Evolutionary conservation across 2,797 vertebrate species (phyloP).

Genomic region (Pampus argenteus): DNA sequence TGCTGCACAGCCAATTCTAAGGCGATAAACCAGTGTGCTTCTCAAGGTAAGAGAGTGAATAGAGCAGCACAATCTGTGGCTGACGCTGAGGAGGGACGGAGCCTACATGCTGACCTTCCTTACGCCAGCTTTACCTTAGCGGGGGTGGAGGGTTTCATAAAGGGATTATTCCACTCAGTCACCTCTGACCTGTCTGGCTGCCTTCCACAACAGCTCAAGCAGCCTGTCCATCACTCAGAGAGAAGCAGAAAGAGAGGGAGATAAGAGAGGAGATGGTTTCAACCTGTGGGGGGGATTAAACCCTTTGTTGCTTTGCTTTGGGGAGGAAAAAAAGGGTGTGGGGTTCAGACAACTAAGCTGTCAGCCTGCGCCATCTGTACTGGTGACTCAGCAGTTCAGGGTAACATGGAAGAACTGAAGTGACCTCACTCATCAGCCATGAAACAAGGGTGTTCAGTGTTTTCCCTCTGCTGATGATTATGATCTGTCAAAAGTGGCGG

Average conservation of each 20-base stretch:
- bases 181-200: slow-evolving; percentile 77
- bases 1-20: slow-evolving; percentile 74
- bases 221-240: slow-evolving; percentile 73
- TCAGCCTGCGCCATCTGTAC: slow-evolving; percentile 28
- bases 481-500: slow-evolving; percentile 57
- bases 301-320: slow-evolving; percentile 48
- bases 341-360: slow-evolving; percentile 38
- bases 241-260: slow-evolving; percentile 49
- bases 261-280: slow-evolving; percentile 66
- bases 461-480: slow-evolving; percentile 64
- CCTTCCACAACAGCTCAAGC: slow-evolving; percentile 64
- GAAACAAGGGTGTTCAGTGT: slow-evolving; percentile 52
- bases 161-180: slow-evolving; percentile 77
- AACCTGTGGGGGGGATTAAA: slow-evolving; percentile 66
- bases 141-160: slow-evolving; percentile 74
- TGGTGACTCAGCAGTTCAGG: slow-evolving; percentile 54
- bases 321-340: slow-evolving; percentile 10
- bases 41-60: slow-evolving; percentile 79
- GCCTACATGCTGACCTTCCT: slow-evolving; percentile 76
- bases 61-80: slow-evolving; percentile 69
- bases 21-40: slow-evolving; percentile 72
- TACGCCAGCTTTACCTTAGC: slow-evolving; percentile 66
- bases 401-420: slow-evolving; percentile 37
- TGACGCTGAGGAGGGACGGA: slow-evolving; percentile 61
- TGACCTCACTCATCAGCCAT: slow-evolving; percentile 60